Evolutionary conservation across 1,140 invertebrate genomes (phyloP).

Genomic region (Delia radicum): DNA sequence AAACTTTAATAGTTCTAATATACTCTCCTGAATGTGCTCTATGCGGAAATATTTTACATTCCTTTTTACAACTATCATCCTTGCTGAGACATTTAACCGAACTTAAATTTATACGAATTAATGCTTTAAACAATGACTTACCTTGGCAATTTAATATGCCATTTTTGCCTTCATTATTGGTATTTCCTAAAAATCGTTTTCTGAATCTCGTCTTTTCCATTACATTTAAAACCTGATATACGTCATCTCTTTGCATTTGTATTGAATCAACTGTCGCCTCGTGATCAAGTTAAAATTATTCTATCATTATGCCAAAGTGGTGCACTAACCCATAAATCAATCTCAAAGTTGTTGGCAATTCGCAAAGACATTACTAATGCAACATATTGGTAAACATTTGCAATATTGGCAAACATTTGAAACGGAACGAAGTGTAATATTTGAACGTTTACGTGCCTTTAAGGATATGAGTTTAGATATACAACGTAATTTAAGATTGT

Average conservation of each 20-base stretch:
- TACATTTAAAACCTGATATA: conserved; percentile 37
- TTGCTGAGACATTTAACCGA: conserved; percentile 34
- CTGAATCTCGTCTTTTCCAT: conserved; percentile 39
- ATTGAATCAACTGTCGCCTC: conserved; percentile 41
- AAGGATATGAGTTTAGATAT: conserved; percentile 44
- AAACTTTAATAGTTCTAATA: conserved; percentile 41
- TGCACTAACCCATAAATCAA: conserved; percentile 25
- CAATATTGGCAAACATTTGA: conserved; percentile 43
- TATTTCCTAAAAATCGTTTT: conserved; percentile 35
- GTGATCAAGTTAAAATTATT: conserved; percentile 38
- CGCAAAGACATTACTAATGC: conserved; percentile 38
- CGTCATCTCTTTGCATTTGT: conserved; percentile 44
- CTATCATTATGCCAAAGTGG: conserved; percentile 33
- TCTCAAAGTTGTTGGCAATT: conserved; percentile 45
- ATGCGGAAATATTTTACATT: conserved; percentile 38
- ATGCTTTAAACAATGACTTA: conserved; percentile 41
- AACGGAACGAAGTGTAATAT: conserved; percentile 37
- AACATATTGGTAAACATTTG: conserved; percentile 42
- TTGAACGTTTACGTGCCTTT: conserved; percentile 41
- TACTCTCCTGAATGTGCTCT: conserved; percentile 42
- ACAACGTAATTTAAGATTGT: conserved; percentile 42
- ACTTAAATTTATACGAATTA: conserved; percentile 41
- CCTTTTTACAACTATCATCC: conserved; percentile 41
- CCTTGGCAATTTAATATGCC: conserved; percentile 47
- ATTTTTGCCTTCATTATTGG: conserved; percentile 37